Evolutionary conservation across 2,797 vertebrate genomes (phyloP).

Genomic region (Lindbergichthys nudifrons): DNA sequence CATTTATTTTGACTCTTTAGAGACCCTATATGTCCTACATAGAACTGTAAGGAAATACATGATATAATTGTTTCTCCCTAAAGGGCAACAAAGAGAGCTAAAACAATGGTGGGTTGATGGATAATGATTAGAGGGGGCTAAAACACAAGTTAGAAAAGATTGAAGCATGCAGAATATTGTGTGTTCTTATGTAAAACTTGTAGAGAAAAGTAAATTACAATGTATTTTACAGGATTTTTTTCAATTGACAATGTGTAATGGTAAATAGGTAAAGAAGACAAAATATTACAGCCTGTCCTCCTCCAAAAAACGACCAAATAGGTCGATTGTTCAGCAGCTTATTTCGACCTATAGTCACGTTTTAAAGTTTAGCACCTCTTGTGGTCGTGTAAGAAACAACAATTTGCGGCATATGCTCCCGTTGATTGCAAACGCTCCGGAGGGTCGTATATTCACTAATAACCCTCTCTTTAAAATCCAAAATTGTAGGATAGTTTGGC

Average conservation of each 20-base stretch:
- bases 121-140: neutral
- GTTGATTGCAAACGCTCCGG: too few relatives aligned
- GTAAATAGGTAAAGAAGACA: neutral
- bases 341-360: too few relatives aligned
- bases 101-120: neutral
- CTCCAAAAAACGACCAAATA: too few relatives aligned
- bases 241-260: neutral
- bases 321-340: too few relatives aligned
- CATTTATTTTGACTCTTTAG: neutral
- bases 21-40: constrained; percentile 4
- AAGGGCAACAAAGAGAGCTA: neutral
- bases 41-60: constrained; percentile 1
- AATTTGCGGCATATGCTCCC: too few relatives aligned
- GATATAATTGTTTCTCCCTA: neutral
- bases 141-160: neutral
- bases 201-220: neutral
- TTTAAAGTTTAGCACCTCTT: too few relatives aligned
- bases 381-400: too few relatives aligned
- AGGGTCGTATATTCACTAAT: too few relatives aligned
- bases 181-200: neutral
- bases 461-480: too few relatives aligned
- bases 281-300: neutral
- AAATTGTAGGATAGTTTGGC: too few relatives aligned
- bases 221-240: neutral
- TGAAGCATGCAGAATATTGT: neutral